Conservation (phyloP, 2,113 vertebrate genomes). For the Planiliza haematocheilus region DNA sequence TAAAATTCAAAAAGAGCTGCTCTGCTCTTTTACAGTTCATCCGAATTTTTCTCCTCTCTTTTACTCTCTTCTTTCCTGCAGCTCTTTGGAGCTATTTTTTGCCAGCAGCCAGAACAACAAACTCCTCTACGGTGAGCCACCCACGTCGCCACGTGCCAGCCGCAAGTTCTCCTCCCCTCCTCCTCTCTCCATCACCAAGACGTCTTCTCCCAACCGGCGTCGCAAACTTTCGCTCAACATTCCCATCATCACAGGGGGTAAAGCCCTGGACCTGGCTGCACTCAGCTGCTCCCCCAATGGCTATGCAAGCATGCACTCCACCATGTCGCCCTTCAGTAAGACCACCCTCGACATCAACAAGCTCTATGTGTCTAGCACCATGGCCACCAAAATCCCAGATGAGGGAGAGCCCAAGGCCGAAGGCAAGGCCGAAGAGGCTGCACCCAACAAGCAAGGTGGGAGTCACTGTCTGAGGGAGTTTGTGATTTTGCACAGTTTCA, state of each 20-base stretch:
- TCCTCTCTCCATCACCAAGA: conserved; percentile 92
- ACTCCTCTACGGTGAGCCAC: conserved; percentile 94
- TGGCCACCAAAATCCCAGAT: conserved; percentile 88
- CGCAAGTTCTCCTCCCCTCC: conserved; percentile 98
- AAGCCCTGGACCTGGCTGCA: conserved; percentile 94
- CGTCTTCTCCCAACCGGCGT: conserved; percentile 92
- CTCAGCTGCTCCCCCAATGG: conserved; percentile 93
- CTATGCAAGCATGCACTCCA: conserved; percentile 89
- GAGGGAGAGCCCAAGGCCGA: conserved; percentile 86
- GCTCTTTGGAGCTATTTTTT: conserved; percentile 96
- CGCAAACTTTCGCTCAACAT: conserved; percentile 99
- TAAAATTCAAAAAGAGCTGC: conserved; percentile 9
- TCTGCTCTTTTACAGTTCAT: neutral
- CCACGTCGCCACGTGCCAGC: conserved; percentile 93
- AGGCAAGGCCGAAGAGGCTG: conserved; percentile 83
- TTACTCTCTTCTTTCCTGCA: conserved; percentile 62
- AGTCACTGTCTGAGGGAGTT: conserved; percentile 8
- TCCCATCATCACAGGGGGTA: conserved; percentile 98
- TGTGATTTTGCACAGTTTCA: conserved; percentile 17
- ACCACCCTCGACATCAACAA: conserved; percentile 95
- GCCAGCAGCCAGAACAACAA: conserved; percentile 96
- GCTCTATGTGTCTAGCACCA: conserved; percentile 89
- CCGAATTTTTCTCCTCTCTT: neutral
- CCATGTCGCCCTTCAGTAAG: conserved; percentile 94
- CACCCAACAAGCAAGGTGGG: conserved; percentile 86